Conservation (phyloP, 2,113 vertebrate genomes). For the Seriola rivoliana region DNA sequence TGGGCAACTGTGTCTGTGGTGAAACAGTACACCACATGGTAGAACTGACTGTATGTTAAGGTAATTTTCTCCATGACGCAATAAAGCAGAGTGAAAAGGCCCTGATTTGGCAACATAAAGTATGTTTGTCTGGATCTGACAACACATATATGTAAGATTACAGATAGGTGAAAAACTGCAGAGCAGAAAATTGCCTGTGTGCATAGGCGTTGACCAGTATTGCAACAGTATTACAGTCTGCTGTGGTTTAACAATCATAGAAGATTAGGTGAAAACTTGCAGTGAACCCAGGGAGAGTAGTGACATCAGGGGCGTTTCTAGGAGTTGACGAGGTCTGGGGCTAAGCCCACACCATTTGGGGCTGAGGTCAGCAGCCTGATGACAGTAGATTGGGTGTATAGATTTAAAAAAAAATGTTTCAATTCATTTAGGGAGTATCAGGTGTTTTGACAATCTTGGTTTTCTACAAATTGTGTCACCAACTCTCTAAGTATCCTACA, state of each 20-base stretch:
- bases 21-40: slow-evolving; percentile 21
- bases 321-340: too few species aligned
- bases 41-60: neutral
- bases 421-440: neutral
- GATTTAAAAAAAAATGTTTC: too few species aligned
- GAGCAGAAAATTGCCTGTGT: neutral
- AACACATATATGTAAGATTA: slow-evolving; percentile 7
- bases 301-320: slow-evolving; percentile 47
- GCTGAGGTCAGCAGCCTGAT: neutral
- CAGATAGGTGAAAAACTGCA: neutral
- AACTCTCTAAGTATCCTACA: too few species aligned
- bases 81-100: neutral
- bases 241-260: slow-evolving; percentile 46
- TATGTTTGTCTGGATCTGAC: slow-evolving; percentile 13
- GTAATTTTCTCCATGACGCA: slow-evolving; percentile 39
- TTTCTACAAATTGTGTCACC: too few species aligned
- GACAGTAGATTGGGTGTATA: neutral
- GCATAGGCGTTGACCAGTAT: slow-evolving; percentile 33
- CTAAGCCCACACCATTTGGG: too few species aligned
- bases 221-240: slow-evolving; percentile 26
- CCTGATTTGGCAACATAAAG: slow-evolving; percentile 19
- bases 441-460: too few species aligned
- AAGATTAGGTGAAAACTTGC: slow-evolving; percentile 47
- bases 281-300: slow-evolving; percentile 54
- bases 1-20: slow-evolving; percentile 1